A percentile compares a stretch with the other conserved stretches of the same genome.
These are phyloP conservation scores for Drosophila neonasuta DNA, from an alignment of 2,888 invertebrate genomes.

Conservation along the genomic window DNA sequence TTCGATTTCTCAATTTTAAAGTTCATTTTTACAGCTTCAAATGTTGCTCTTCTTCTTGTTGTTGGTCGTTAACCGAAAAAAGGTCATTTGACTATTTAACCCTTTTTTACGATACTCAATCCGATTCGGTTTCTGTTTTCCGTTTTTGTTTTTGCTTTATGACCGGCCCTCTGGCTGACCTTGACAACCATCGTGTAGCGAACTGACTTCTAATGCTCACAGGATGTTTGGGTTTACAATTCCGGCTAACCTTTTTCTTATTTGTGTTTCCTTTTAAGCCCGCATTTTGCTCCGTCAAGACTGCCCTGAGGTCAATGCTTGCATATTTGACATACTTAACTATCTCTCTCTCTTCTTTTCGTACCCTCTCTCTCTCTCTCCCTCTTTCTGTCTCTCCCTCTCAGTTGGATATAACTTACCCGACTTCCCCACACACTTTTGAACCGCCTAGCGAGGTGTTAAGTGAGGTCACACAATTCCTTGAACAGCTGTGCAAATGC, in stretches of 20 bases:
- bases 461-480: slow-evolving; percentile 33
- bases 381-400: not conserved
- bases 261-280: slow-evolving; percentile 39
- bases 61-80: slow-evolving; percentile 11
- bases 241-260: slow-evolving; percentile 52
- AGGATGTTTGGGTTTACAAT: slow-evolving; percentile 52
- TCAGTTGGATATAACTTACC: slow-evolving; percentile 20
- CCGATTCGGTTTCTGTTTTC: slow-evolving; percentile 5
- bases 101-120: slow-evolving; percentile 40
- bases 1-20: slow-evolving; percentile 45
- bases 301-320: slow-evolving; percentile 36
- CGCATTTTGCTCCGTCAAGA: slow-evolving; percentile 17
- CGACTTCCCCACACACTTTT: slow-evolving; percentile 8
- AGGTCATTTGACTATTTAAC: slow-evolving; percentile 70
- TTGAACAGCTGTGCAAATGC: slow-evolving; percentile 53
- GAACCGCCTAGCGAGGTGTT: slow-evolving; percentile 40
- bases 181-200: slow-evolving; percentile 41
- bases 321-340: slow-evolving; percentile 24
- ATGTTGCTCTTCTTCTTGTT: slow-evolving; percentile 13
- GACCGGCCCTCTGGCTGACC: slow-evolving; percentile 39
- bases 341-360: slow-evolving; percentile 1
- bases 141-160: slow-evolving; percentile 37
- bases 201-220: slow-evolving; percentile 33
- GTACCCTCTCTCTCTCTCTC: not conserved
- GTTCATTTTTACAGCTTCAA: slow-evolving; percentile 36